Evolutionary conservation across 35 echinoderm and acorn worm species (phyloP), one percentile per base, ranked within the genome.

Genomic region (Holothuria glaberrima): DNA sequence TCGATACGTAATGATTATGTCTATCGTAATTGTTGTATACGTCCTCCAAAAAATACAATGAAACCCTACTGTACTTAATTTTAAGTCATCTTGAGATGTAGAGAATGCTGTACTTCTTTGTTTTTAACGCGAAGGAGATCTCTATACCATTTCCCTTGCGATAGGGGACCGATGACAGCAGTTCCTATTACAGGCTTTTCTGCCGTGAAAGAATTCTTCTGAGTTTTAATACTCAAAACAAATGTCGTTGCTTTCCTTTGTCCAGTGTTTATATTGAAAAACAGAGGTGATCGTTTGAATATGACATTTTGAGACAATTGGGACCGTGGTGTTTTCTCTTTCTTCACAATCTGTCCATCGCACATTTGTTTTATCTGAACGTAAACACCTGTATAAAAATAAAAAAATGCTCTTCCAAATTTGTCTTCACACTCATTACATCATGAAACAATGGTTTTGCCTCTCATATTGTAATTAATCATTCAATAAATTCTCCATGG

Each of bases 311-410:
- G 1, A 63, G 80, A 58, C 29, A 84, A n/a, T 14, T 16, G 46
- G 12, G 59, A 36, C 31, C 58, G 57, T 6, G 80, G 31, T 0
- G 80, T 84, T 33, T 84, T 84, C 19, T 61, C 80, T 21, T 84
- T 84, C 80, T 84, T 84, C 17, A 84, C 59, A 9, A 84, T 56
- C 2, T 30, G 25, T 84, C 80, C 80, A 14, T 84, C 80, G 19
- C 56, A 84, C 32, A 58, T 84, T 13, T 84, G 80, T 63, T 84
- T 84, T 25, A 84, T 57, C 57, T 84, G 80, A 61, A 84, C 80
- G 56, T 84, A 84, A 21, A 84, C 80, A 31, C n/a, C 80, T 84
- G 56, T 54, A 61, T 5, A 84, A 84, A 19, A 82, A 26, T 20
- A 30, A 0, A 12, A 84, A 24, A 32, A 59, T 59, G 3, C 22